Percentiles rank a stretch among this genome's conserved stretches.
Evolutionary conservation across 2,113 vertebrate species (phyloP).

Genomic region (Mus pahari): DNA sequence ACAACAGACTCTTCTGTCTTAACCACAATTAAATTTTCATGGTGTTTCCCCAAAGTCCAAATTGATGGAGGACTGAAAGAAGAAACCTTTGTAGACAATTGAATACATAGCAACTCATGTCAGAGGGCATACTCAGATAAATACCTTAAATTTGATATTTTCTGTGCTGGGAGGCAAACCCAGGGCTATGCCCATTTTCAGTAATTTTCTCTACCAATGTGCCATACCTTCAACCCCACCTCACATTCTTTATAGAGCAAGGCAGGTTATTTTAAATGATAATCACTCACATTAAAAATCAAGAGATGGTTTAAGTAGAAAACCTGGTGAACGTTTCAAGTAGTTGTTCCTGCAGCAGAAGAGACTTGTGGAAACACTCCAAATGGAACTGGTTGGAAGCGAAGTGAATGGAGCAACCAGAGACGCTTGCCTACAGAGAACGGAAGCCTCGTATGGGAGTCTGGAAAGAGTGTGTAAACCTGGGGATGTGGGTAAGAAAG

Average conservation of each 20-base stretch:
- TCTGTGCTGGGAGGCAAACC: background rate
- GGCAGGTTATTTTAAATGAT: background rate
- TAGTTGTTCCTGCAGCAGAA: background rate
- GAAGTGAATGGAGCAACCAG: background rate
- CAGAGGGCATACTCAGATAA: background rate
- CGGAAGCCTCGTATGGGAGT: background rate
- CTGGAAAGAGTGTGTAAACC: background rate
- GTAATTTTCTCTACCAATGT: background rate
- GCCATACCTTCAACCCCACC: background rate
- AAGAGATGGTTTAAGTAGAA: background rate
- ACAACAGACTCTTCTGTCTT: background rate
- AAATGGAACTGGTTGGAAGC: background rate
- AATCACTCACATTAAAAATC: background rate
- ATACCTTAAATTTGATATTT: background rate
- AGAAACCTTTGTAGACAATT: background rate
- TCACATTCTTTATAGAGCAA: background rate
- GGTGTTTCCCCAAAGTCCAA: background rate
- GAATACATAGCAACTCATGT: background rate
- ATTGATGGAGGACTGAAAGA: background rate
- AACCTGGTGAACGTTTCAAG: background rate
- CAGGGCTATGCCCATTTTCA: background rate
- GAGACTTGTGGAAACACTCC: background rate
- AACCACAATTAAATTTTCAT: background rate
- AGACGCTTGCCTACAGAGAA: background rate
- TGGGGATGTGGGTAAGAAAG: background rate